phyloP scores from a whole-genome alignment of 2,113 vertebrate genomes.

The Scortum barcoo region DNA sequence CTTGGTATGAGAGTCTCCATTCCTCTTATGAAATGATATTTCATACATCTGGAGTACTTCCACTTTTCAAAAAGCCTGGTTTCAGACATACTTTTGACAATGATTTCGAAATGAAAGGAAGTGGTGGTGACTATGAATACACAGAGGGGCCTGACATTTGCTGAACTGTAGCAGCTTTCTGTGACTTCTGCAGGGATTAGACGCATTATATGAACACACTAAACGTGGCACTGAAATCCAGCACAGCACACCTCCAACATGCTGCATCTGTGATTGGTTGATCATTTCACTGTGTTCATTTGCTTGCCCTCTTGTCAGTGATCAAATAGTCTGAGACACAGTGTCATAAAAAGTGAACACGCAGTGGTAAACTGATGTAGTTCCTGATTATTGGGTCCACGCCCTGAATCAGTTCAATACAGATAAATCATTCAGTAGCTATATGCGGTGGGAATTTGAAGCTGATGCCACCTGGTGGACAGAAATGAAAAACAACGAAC shows the following conservation, averaged over 20 bases:
- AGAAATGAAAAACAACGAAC: not conserved
- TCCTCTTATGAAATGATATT: constrained; percentile 11
- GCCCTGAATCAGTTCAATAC: constrained; percentile 23
- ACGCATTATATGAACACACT: not conserved
- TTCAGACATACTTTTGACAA: constrained; percentile 28
- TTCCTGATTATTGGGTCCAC: constrained; percentile 9
- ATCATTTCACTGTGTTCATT: constrained; percentile 8
- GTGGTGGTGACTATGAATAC: constrained; percentile 2
- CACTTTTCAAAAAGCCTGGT: constrained; percentile 39
- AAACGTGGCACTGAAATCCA: not conserved
- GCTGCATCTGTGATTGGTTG: not conserved
- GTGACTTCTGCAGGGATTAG: not conserved
- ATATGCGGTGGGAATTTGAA: not conserved
- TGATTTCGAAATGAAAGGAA: constrained; percentile 63
- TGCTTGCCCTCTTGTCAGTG: not conserved
- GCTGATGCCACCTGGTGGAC: constrained; percentile 71
- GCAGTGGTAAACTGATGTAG: not conserved
- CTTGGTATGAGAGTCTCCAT: constrained; percentile 30
- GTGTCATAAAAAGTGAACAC: not conserved
- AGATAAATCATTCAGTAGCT: not conserved
- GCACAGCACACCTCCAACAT: not conserved
- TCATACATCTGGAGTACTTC: constrained; percentile 39
- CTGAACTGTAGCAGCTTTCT: not conserved
- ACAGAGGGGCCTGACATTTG: not conserved
- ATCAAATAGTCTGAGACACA: not conserved